Percentiles rank a stretch among this genome's conserved stretches.
These are phyloP conservation scores for Cebus imitator DNA, from an alignment of 2,113 vertebrate genomes.

Conservation along the genomic window DNA sequence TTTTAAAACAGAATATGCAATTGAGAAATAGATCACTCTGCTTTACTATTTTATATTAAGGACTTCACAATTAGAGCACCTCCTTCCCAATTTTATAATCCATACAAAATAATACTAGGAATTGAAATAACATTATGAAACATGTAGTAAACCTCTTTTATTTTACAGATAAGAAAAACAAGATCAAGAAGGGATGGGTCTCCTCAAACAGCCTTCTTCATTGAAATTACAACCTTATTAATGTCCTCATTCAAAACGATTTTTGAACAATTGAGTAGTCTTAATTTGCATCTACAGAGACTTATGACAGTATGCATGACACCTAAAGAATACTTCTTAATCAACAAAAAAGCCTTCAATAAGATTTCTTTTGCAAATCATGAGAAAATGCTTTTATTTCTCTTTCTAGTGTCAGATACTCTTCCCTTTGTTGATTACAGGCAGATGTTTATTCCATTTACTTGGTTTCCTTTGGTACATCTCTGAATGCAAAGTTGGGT, in stretches of 20 bases:
- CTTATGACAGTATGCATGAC: not conserved
- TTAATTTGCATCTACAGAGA: not conserved
- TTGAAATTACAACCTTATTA: not conserved
- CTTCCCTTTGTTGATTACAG: not conserved
- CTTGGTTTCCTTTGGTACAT: not conserved
- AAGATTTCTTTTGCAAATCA: not conserved
- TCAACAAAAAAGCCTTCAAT: not conserved
- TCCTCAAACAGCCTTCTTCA: not conserved
- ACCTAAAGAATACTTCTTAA: not conserved
- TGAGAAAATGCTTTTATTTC: not conserved
- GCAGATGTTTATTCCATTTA: not conserved
- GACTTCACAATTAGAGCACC: not conserved
- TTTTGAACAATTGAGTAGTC: not conserved
- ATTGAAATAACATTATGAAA: slow-evolving; percentile 19
- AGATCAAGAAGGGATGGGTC: not conserved
- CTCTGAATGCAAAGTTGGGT: not conserved
- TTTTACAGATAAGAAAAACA: not conserved
- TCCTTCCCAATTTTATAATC: not conserved
- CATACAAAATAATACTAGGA: not conserved
- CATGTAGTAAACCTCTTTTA: not conserved
- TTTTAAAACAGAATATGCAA: not conserved
- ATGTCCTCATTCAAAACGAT: not conserved
- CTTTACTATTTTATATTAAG: not conserved
- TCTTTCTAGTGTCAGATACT: not conserved
- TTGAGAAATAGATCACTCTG: not conserved